A percentile compares a stretch with the other conserved stretches of the same genome.
phyloP scores from a whole-genome alignment of 2,888 invertebrate genomes.

The Epiblema foenella region DNA sequence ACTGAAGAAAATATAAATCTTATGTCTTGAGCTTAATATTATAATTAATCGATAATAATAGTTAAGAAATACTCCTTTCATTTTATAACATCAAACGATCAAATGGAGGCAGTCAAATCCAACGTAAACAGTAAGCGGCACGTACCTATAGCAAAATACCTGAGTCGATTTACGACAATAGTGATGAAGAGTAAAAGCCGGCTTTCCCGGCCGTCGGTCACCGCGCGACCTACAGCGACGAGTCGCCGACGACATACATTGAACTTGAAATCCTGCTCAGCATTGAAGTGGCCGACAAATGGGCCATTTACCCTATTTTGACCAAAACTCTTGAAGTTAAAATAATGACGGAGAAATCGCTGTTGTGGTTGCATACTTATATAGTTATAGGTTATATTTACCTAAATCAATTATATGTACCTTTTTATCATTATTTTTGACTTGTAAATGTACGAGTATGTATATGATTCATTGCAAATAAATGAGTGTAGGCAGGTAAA shows the following conservation, averaged over 20 bases:
- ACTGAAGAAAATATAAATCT: background rate
- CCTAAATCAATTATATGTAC: too few relatives aligned
- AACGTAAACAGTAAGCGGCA: constrained; percentile 8
- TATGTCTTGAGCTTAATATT: background rate
- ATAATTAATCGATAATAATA: background rate
- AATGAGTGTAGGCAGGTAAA: too few relatives aligned
- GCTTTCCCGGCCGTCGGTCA: constrained; percentile 73
- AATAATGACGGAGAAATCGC: background rate
- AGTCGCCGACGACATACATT: constrained; percentile 79
- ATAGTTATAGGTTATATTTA: background rate
- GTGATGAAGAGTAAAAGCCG: constrained; percentile 72
- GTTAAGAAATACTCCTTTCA: background rate
- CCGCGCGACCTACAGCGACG: constrained; percentile 74
- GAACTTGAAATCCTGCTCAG: constrained; percentile 74
- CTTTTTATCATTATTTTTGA: too few relatives aligned
- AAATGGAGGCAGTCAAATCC: background rate
- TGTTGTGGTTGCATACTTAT: background rate
- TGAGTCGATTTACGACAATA: constrained; percentile 55
- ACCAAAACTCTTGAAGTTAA: constrained; percentile 33
- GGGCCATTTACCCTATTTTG: constrained; percentile 47
- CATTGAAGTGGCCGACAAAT: constrained; percentile 52
- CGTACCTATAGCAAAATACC: constrained; percentile 34
- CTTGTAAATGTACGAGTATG: too few relatives aligned
- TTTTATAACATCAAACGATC: background rate
- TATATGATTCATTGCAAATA: too few relatives aligned